Base-by-base conservation (phyloP, 2,797 vertebrate species). In the Sebastes diploproa region DNA sequence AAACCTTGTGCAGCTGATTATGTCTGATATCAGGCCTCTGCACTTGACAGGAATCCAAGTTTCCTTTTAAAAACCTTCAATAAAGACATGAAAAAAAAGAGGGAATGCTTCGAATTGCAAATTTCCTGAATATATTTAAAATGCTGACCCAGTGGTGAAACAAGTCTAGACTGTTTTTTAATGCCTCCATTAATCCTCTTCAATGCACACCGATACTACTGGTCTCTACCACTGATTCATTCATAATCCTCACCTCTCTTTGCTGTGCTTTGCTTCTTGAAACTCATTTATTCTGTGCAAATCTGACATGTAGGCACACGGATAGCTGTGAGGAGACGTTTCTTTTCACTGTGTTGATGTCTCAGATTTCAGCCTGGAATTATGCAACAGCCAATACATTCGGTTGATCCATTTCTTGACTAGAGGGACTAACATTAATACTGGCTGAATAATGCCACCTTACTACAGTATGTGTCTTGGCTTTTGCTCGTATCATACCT, bases 151-250 rank as follows among this genome's bases (percentile, higher is more conserved):
- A 80, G 82, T 87, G 86, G 65, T 91, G 75, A 90, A 92, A 89
- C 82, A 90, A 91, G 89, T 92, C 90, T 93, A 93, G 93, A 93
- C 90, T 88, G 59, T 81, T 86, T 87, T 90, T 60, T 66, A 87
- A 89, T 77, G 80, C 87, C 81, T 89, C 85, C 83, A 86, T 87
- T 91, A 90, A 84, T 87, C 84, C 87, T 81, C 72, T 70, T 86
- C 81, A 88, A 78, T 81, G 84, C 86, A 92, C 80, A 86, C 77
- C 16, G 59, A 80, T 89, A 91, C 87, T 86, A 90, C 84, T 82
- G 64, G 72, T 89, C 63, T 89, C 88, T 72, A 81, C 70, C 84
- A 72, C 76, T 27, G 71, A 87, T 83, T 91, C 93, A 95, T 92
- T 93, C 92, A 92, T 80, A 83, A 86, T 79, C 77, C 66, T 81